Conservation (phyloP, 2,113 vertebrate species). For the Halcyon malimbica region DNA sequence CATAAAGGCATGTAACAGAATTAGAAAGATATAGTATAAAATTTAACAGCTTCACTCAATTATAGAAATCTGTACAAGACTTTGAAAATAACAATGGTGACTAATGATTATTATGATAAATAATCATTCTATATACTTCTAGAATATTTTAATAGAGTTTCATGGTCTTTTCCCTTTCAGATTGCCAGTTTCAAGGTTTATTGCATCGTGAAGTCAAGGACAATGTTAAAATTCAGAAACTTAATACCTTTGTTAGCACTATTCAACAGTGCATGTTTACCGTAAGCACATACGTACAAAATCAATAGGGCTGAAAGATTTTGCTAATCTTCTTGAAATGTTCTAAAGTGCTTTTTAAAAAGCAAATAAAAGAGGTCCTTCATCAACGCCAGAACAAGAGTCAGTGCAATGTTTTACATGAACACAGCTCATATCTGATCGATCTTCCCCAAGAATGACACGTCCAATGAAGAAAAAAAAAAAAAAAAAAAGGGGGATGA, state of each 20-base stretch:
- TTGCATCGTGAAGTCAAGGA: not conserved
- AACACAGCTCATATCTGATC: not conserved
- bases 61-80: not conserved
- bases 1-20: not conserved
- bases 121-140: not conserved
- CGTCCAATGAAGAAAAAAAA: not conserved
- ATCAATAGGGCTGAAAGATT: not conserved
- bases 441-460: not conserved
- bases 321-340: not conserved
- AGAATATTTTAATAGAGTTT: not conserved
- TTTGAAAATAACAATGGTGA: not conserved
- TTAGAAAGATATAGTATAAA: accelerated
- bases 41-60: not conserved
- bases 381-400: not conserved
- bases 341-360: not conserved
- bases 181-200: not conserved
- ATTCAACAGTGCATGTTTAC: not conserved
- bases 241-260: not conserved
- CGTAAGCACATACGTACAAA: not conserved
- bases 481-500: not conserved
- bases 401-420: not conserved
- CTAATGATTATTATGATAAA: not conserved
- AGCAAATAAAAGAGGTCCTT: not conserved
- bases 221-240: not conserved
- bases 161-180: not conserved